A percentile compares a stretch with the other conserved stretches of the same genome.
Conservation (phyloP, 2,888 invertebrate species). For the Campaea margaritaria region DNA sequence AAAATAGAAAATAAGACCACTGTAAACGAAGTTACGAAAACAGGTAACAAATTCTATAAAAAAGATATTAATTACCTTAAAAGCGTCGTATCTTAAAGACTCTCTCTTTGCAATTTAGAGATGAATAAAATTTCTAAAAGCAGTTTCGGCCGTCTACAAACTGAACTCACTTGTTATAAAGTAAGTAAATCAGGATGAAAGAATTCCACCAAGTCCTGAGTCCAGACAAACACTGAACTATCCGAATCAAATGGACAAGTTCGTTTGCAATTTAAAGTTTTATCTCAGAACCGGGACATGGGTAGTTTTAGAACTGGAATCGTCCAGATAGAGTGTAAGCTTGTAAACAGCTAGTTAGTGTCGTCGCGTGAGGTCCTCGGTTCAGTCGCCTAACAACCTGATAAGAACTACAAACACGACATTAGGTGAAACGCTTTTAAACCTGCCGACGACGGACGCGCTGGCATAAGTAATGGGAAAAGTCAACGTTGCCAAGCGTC, state of each 20-base stretch:
- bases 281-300: conserved; percentile 33
- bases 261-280: conserved; percentile 43
- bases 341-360: conserved; percentile 38
- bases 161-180: background rate
- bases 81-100: no score
- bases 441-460: conserved; percentile 47
- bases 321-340: conserved; percentile 24
- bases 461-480: conserved; percentile 46
- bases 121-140: background rate
- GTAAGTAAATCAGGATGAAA: background rate
- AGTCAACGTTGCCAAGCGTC: conserved; percentile 48
- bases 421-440: conserved; percentile 50
- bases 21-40: no score
- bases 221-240: conserved; percentile 28
- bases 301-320: conserved; percentile 37
- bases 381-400: conserved; percentile 42
- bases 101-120: no score
- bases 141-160: background rate
- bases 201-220: conserved; percentile 16
- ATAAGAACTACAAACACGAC: conserved; percentile 55
- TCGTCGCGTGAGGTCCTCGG: conserved; percentile 32
- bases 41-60: no score
- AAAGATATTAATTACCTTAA: no score
- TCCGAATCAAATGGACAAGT: conserved; percentile 39
- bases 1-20: no score